Evolutionary conservation across 1,140 invertebrate genomes (phyloP), one percentile per base, ranked within the genome.

Genomic region (Drosophila subobscura): DNA sequence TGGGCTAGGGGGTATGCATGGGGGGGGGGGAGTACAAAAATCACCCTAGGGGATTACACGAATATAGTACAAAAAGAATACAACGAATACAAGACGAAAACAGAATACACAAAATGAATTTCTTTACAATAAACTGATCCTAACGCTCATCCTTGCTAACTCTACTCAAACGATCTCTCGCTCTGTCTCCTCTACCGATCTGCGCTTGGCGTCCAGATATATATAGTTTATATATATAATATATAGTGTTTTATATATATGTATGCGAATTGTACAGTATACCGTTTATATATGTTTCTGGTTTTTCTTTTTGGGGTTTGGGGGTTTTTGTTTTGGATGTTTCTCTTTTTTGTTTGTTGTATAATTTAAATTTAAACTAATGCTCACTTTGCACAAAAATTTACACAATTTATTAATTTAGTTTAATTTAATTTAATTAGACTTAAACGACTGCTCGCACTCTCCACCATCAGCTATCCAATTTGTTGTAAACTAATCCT

Each of bases 371-470:
- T 88, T 86, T 86, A 86, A 88, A 79, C 83, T 86, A 86, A 83
- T 68, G 65, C 71, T 83, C 78, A 73, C 80, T 79, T 84, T 79
- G 81, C 77, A 85, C 80, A 81, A 72, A 75, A 86, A 83, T 86
- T 88, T 86, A 88, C 75, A 86, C 81, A 88, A 74, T 88, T 86
- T 88, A 88, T 88, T 88, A 81, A 88, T 88, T 88, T 88, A 81
- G 83, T 88, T 88, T 88, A 86, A 75, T 86, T 77, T 76, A 74
- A 54, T 40, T 59, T 59, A 58, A 64, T 61, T 76, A 75, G 33
- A 54, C 75, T 81, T 86, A 84, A 78, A 71, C 75, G 65, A 51
- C 65, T 67, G 29, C 64, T 64, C 5, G 50, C 37, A 52, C 46
- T 56, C 47, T 20, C 16, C 16, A 20, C 16, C 16, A 20, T 20